Evolutionary conservation across 2,797 vertebrate species (phyloP).

Genomic region (Melanotaenia boesemani): DNA sequence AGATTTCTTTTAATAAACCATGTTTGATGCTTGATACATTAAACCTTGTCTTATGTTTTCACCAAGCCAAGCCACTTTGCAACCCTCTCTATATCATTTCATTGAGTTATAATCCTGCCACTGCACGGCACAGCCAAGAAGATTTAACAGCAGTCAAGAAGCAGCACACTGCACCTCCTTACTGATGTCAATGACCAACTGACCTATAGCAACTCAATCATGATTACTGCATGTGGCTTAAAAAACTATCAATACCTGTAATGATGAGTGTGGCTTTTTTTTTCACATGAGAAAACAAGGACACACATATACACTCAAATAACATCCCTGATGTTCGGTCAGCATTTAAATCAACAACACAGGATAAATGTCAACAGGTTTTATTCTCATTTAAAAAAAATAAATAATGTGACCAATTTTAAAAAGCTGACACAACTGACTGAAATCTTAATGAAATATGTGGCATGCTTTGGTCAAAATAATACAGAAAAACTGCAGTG

Average conservation of each 20-base stretch:
- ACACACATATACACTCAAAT: slow-evolving; percentile 2
- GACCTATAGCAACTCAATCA: slow-evolving; percentile 57
- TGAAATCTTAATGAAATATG: too few species aligned
- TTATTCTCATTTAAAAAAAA: not conserved
- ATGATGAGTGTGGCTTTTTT: slow-evolving; percentile 63
- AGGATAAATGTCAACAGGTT: not conserved
- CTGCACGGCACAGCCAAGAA: slow-evolving; percentile 1
- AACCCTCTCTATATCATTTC: slow-evolving; percentile 3
- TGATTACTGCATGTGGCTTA: slow-evolving; percentile 50
- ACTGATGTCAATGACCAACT: slow-evolving; percentile 45
- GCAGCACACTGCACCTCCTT: slow-evolving; percentile 23
- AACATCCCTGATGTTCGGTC: not conserved
- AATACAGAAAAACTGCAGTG: too few species aligned
- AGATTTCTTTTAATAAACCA: slow-evolving; percentile 29
- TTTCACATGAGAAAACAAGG: slow-evolving; percentile 54
- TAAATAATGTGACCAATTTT: not conserved
- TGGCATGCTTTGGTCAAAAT: too few species aligned
- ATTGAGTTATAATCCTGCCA: slow-evolving; percentile 2
- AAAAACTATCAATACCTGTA: slow-evolving; percentile 59
- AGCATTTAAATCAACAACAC: not conserved
- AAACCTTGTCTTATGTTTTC: slow-evolving; percentile 11
- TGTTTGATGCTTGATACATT: slow-evolving; percentile 19
- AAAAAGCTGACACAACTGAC: too few species aligned
- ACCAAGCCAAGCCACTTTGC: slow-evolving; percentile 6
- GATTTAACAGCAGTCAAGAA: slow-evolving; percentile 25